Evolutionary conservation across 2,113 vertebrate genomes (phyloP).

Genomic region (Silurus meridionalis): DNA sequence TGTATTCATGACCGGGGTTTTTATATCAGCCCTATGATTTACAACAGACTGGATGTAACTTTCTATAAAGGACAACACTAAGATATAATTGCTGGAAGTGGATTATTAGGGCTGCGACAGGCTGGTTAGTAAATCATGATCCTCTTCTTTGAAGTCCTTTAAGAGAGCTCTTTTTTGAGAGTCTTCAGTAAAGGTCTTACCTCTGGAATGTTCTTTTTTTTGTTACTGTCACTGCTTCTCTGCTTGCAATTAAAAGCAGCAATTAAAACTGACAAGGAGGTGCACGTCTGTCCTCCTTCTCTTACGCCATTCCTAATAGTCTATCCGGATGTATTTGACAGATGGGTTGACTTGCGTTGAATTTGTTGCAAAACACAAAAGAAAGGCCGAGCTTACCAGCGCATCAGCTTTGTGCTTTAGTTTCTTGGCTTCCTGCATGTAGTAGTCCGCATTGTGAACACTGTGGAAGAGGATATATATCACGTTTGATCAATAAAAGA

Average conservation of each 20-base stretch:
- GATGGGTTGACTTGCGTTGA: background rate
- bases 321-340: conserved; percentile 1
- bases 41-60: conserved; percentile 51
- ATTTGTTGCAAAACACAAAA: background rate
- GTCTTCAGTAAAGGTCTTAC: conserved; percentile 35
- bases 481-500: background rate
- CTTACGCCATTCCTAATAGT: background rate
- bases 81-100: conserved; percentile 56
- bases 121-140: conserved; percentile 53
- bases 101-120: conserved; percentile 53
- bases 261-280: background rate
- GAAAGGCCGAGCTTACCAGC: conserved; percentile 78
- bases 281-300: background rate
- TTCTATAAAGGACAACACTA: conserved; percentile 53
- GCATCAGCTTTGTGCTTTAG: conserved; percentile 93
- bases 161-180: conserved; percentile 32
- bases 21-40: conserved; percentile 50
- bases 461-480: conserved; percentile 62
- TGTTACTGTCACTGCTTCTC: conserved; percentile 25
- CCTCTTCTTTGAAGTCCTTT: conserved; percentile 35
- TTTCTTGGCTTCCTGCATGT: conserved; percentile 89
- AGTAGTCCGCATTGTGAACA: conserved; percentile 86
- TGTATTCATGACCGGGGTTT: conserved; percentile 51
- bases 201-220: conserved; percentile 33
- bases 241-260: conserved; percentile 69